Evolutionary conservation across 2,888 invertebrate species (phyloP), one percentile per base, ranked within the genome.

Genomic region (Anodontia alba): DNA sequence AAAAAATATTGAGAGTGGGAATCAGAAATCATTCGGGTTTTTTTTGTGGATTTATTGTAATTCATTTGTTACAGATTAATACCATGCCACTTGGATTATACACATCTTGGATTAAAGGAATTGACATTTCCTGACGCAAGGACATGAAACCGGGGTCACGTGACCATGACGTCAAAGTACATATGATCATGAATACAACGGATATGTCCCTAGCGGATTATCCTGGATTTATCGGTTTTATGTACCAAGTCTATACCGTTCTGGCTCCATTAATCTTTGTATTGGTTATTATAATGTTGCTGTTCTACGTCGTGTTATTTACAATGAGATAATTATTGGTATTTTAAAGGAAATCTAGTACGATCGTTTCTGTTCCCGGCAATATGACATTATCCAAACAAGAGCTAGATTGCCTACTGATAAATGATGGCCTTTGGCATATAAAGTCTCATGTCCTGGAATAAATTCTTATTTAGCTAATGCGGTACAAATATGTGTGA

Each of bases 241-340:
- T 54, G 54, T 54, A 54, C n/a, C 54, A 54, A 54, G 54, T 54
- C 5, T 54, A 54, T 26, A 54, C 54, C 54, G 54, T 54, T 1
- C 26, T 54, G 2, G 54, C 54, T 26, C 54, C 54, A 5, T 26
- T 54, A 5, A 54, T 54, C 1, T 54, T 54, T 26, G 54, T 54
- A 2, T 7, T 54, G 1, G 54, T 54, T 8, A 54, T 54, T 23
- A 54, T 54, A 26, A 54, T 54, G 54, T 26, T 54, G 26, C 54
- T 54, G 3, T 54, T 54, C 54, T 54, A 54, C n/a, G 54, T 54
- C n/a, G 54, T 54, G 2, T 15, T 54, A 26, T 54, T 54, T n/a
- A 54, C 54, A 54, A 8, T 54, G 54, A 54, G 26, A 54, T 54
- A n/a, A 54, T 46, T 12, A 12, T 20, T 17, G n/a, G n/a, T 20